phyloP scores from a whole-genome alignment of 2,888 invertebrate species.

The Hylaea fasciaria region DNA sequence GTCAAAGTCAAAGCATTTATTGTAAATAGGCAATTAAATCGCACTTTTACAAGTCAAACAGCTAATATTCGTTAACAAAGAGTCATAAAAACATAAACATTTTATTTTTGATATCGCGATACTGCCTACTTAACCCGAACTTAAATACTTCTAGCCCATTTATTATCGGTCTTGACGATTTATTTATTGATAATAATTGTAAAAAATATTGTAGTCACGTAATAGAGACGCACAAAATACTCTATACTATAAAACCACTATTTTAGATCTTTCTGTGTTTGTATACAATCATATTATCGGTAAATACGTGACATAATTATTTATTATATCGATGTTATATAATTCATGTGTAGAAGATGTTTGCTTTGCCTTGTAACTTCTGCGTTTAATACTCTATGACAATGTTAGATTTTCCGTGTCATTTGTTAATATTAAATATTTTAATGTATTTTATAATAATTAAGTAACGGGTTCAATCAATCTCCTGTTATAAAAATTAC shows the following conservation, averaged over 20 bases:
- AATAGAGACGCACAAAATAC: conserved; percentile 77
- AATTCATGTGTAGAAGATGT: conserved; percentile 51
- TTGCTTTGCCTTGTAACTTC: conserved; percentile 56
- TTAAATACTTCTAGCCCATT: conserved; percentile 16
- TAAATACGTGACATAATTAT: conserved; percentile 34
- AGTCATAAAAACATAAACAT: too few relatives aligned
- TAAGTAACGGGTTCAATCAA: too few relatives aligned
- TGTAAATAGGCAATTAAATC: too few relatives aligned
- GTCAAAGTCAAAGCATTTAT: too few relatives aligned
- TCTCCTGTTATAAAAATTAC: neutral
- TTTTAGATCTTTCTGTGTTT: conserved; percentile 50
- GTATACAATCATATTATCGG: conserved; percentile 33
- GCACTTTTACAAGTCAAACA: too few relatives aligned
- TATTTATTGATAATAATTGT: conserved; percentile 1
- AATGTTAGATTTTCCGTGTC: conserved; percentile 26
- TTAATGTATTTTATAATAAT: neutral
- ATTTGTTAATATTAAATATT: conserved; percentile 9
- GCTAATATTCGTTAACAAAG: too few relatives aligned
- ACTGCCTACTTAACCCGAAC: neutral
- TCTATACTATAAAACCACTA: conserved; percentile 53
- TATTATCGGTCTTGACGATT: conserved; percentile 12
- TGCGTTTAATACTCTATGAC: conserved; percentile 49
- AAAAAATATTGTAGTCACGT: conserved; percentile 56
- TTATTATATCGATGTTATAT: conserved; percentile 48
- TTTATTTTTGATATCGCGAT: too few relatives aligned